These are phyloP conservation scores for Clarias batrachus DNA, from an alignment of 2,113 vertebrate genomes.

Conservation along the genomic window DNA sequence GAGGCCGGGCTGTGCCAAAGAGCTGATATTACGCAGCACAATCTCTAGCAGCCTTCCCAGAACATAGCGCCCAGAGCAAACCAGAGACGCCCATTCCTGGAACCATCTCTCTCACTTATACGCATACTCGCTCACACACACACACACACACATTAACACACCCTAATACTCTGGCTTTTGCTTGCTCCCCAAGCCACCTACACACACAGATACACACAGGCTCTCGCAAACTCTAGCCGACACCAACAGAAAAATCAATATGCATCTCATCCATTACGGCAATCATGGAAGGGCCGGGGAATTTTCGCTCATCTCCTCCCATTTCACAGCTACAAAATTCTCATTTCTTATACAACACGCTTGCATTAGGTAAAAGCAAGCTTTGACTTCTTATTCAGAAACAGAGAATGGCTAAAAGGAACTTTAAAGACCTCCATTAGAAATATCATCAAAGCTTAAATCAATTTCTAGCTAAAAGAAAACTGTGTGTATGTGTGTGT, in stretches of 20 bases:
- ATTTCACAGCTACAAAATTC: conserved; percentile 44
- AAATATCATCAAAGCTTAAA: conserved; percentile 18
- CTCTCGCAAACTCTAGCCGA: conserved; percentile 42
- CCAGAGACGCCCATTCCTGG: conserved; percentile 60
- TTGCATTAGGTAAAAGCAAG: conserved; percentile 49
- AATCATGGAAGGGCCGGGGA: conserved; percentile 46
- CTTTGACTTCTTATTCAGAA: conserved; percentile 40
- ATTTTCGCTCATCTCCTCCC: conserved; percentile 41
- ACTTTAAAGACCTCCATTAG: conserved; percentile 45
- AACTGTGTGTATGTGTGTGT: not conserved
- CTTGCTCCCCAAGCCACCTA: conserved; percentile 27
- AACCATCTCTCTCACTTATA: conserved; percentile 50
- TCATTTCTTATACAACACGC: conserved; percentile 47
- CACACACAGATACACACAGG: conserved; percentile 51
- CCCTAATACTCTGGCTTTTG: conserved; percentile 36
- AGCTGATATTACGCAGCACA: conserved; percentile 57
- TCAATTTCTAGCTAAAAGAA: conserved; percentile 6
- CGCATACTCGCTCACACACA: conserved; percentile 37
- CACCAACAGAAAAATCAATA: conserved; percentile 59
- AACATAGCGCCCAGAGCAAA: conserved; percentile 50
- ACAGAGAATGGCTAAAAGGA: not conserved
- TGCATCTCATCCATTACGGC: conserved; percentile 63
- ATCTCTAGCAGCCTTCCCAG: conserved; percentile 60
- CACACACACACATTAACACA: conserved; percentile 38
- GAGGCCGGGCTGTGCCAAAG: conserved; percentile 39